These are phyloP conservation scores for Sardina pilchardus DNA, from an alignment of 2,113 vertebrate species.

Conservation along the genomic window DNA sequence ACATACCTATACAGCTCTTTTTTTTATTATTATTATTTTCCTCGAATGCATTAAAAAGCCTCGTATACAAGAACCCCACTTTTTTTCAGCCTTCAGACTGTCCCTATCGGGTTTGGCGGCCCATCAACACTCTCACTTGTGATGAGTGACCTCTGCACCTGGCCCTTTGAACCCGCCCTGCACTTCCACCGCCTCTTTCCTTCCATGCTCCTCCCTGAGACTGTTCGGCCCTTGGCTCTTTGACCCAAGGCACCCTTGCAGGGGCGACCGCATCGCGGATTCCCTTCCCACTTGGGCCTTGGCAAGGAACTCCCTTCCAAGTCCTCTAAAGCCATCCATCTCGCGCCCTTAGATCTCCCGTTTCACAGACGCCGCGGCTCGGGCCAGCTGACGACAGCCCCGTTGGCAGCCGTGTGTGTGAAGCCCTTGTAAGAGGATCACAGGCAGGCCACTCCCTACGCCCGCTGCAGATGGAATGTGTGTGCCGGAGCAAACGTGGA, in stretches of 20 bases:
- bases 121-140: constrained; percentile 14
- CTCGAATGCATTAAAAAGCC: neutral
- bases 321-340: constrained; percentile 55
- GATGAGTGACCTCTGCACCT: neutral
- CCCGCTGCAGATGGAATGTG: constrained; percentile 63
- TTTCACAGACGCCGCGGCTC: constrained; percentile 73
- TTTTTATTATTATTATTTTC: neutral
- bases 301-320: constrained; percentile 34
- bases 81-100: neutral
- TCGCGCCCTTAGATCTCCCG: constrained; percentile 61
- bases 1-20: neutral
- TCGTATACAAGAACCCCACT: neutral
- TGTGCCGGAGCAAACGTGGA: constrained; percentile 48
- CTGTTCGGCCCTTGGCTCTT: constrained; percentile 7
- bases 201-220: neutral
- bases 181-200: neutral
- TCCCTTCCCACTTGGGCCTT: constrained; percentile 42
- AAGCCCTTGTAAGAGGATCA: constrained; percentile 65
- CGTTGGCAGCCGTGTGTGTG: constrained; percentile 62
- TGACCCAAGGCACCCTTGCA: constrained; percentile 53
- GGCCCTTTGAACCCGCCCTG: neutral
- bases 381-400: constrained; percentile 72
- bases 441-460: constrained; percentile 58
- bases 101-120: neutral
- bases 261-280: constrained; percentile 54